A percentile compares a stretch with the other conserved stretches of the same genome.
phyloP scores from a whole-genome alignment of 2,888 invertebrate species.

The Lucinisca nassula region DNA sequence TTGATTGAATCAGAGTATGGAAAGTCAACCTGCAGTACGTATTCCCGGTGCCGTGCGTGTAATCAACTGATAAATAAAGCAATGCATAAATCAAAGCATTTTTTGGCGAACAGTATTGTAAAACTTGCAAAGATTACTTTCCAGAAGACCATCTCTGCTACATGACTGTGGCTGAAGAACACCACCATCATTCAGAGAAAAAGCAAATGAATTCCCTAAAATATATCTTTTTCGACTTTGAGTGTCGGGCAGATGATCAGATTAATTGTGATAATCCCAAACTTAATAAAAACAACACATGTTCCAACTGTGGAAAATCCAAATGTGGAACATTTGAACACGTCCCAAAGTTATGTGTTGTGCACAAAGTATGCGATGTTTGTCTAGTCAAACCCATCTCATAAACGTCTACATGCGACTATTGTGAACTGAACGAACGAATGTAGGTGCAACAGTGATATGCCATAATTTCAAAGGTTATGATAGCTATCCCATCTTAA shows the following conservation, averaged over 20 bases:
- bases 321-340: background rate
- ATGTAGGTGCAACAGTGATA: slow-evolving; percentile 61
- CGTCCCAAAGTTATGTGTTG: background rate
- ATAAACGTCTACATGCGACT: background rate
- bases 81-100: too few species aligned
- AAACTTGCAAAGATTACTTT: too few species aligned
- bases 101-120: too few species aligned
- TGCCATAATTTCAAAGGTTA: slow-evolving; percentile 19
- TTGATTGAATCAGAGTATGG: too few species aligned
- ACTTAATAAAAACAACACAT: background rate
- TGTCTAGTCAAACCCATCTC: background rate
- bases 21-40: too few species aligned
- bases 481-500: background rate
- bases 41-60: too few species aligned
- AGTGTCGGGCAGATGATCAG: background rate
- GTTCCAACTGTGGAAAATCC: background rate
- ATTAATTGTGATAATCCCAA: background rate
- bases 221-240: background rate
- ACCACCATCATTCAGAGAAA: too few species aligned
- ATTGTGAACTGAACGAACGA: background rate
- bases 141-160: too few species aligned
- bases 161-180: too few species aligned
- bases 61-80: too few species aligned
- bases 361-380: background rate
- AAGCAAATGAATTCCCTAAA: too few species aligned